phyloP scores from a whole-genome alignment of 2,797 vertebrate species.

The Echiichthys vipera region DNA sequence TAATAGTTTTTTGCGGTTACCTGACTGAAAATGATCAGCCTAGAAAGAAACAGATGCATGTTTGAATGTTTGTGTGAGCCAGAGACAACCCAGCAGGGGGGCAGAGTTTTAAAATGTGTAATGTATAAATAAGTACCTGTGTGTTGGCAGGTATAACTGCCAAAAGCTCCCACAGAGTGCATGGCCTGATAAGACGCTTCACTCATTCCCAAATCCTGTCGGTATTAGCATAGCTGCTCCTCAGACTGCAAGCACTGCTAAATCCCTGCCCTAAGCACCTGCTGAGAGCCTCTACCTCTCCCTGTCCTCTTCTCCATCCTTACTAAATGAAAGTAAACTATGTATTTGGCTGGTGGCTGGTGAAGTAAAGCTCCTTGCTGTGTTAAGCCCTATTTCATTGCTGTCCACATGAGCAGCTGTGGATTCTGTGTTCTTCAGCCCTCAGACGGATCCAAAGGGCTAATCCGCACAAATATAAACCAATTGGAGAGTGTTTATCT shows the following conservation, averaged over 20 bases:
- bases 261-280: slow-evolving; percentile 67
- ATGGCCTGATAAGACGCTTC: slow-evolving; percentile 75
- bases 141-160: slow-evolving; percentile 65
- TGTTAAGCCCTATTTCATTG: slow-evolving; percentile 51
- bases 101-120: slow-evolving; percentile 62
- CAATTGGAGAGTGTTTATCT: slow-evolving; percentile 53
- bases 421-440: slow-evolving; percentile 50
- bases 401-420: slow-evolving; percentile 67
- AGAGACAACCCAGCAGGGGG: slow-evolving; percentile 46
- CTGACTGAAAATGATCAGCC: slow-evolving; percentile 50
- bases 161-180: slow-evolving; percentile 69
- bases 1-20: slow-evolving; percentile 56
- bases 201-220: slow-evolving; percentile 73
- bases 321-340: slow-evolving; percentile 75
- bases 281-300: slow-evolving; percentile 62
- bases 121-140: slow-evolving; percentile 67
- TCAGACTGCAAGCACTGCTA: slow-evolving; percentile 70
- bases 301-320: slow-evolving; percentile 46
- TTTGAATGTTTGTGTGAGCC: slow-evolving; percentile 41
- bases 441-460: slow-evolving; percentile 32
- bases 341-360: slow-evolving; percentile 66
- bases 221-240: slow-evolving; percentile 78
- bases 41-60: slow-evolving; percentile 44
- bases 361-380: slow-evolving; percentile 62
- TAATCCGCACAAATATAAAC: slow-evolving; percentile 61